These are phyloP conservation scores for Jaculus jaculus DNA, from an alignment of 2,113 vertebrate genomes.

Conservation along the genomic window DNA sequence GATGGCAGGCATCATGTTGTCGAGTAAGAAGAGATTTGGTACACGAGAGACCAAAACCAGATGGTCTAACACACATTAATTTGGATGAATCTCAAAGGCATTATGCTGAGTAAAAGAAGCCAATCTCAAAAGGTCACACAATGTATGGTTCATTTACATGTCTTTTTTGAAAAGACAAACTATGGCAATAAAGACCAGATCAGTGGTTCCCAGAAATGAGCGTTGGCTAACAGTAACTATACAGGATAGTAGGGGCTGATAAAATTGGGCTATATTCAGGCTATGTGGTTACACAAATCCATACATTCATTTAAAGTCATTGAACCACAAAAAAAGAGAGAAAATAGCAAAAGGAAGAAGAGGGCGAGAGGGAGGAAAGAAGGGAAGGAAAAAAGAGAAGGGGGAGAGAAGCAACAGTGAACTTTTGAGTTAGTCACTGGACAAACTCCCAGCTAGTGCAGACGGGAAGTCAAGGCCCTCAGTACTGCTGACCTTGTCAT, in stretches of 20 bases:
- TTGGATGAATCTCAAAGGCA: conserved; percentile 1
- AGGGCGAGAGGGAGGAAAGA: not conserved
- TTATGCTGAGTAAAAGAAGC: conserved; percentile 53
- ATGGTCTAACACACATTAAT: not conserved
- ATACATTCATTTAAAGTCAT: not conserved
- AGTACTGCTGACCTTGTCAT: not conserved
- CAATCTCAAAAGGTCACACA: conserved; percentile 9
- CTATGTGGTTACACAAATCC: not conserved
- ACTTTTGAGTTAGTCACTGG: not conserved
- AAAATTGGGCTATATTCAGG: not conserved
- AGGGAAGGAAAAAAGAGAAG: not conserved
- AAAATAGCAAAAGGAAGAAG: not conserved
- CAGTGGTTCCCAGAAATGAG: not conserved
- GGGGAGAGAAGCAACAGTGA: not conserved
- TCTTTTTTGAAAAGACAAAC: conserved; percentile 43
- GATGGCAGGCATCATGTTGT: not conserved
- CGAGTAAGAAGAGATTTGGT: not conserved
- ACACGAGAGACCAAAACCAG: not conserved
- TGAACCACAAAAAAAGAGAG: not conserved
- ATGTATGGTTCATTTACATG: not conserved
- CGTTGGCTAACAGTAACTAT: not conserved
- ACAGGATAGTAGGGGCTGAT: not conserved
- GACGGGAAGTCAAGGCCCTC: not conserved
- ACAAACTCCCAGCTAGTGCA: not conserved
- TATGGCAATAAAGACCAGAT: not conserved